Evolutionary conservation across 2,113 vertebrate species (phyloP).

Genomic region (Romanogobio albipinnatus): DNA sequence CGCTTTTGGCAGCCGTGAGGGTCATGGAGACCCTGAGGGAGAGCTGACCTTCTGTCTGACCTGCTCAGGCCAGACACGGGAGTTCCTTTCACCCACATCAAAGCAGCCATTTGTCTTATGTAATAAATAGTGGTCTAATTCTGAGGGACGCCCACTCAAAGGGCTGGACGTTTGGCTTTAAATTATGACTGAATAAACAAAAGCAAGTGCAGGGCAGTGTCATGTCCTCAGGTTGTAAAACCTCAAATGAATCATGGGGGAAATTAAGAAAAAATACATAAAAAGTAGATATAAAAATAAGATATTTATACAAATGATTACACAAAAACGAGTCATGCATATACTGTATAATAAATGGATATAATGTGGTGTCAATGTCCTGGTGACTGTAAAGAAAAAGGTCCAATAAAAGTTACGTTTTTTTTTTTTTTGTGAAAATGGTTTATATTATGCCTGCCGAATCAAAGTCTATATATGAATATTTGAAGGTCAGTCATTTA

Average conservation of each 20-base stretch:
- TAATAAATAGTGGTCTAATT: slow-evolving; percentile 27
- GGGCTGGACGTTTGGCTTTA: slow-evolving; percentile 1
- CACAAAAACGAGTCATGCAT: background rate
- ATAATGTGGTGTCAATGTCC: no score
- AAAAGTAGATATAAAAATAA: background rate
- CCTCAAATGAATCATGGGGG: background rate
- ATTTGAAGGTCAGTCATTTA: no score
- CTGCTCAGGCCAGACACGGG: slow-evolving; percentile 26
- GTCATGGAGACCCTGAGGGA: slow-evolving; percentile 49
- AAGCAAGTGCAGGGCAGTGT: background rate
- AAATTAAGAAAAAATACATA: background rate
- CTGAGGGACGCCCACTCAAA: background rate
- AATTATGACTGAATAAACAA: slow-evolving; percentile 13
- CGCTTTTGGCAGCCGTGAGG: slow-evolving; percentile 54
- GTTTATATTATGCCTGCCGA: no score
- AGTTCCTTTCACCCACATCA: slow-evolving; percentile 38
- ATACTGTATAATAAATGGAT: no score
- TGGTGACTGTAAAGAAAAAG: no score
- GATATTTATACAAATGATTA: background rate
- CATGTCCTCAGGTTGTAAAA: background rate
- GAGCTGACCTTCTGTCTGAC: slow-evolving; percentile 37
- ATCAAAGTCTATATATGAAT: no score
- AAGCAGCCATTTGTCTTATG: slow-evolving; percentile 34
- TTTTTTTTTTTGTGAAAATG: no score
- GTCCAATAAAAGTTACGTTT: no score